Base-by-base conservation (phyloP, 2,113 vertebrate genomes). In the Budorcas taxicolor region DNA sequence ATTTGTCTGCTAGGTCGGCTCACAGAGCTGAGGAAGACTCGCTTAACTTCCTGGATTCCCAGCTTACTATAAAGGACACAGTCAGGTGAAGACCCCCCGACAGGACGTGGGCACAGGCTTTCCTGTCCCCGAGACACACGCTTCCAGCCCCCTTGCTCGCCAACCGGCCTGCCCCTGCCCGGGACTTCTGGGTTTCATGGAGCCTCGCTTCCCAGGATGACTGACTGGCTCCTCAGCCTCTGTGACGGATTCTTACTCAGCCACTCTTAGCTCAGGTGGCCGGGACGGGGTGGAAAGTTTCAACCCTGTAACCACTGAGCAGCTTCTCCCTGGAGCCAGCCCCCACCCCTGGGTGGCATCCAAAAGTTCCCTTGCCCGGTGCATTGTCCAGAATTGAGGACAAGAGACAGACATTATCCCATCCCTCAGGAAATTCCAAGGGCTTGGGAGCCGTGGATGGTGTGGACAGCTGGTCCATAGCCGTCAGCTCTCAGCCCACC, bases 191-290 rank as follows among this genome's bases (percentile, higher is more conserved):
- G 29, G 76, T 31, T 50, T 52, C 33, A 12, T 12, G 78, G 78
- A 52, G 47, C 78, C 9, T 33, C 0, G 10, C 47, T 10, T 33
- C 47, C 31, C 45, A 33, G 50, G 11, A 1, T 53, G 50, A 53
- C 10, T 52, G 80, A 23, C 50, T 12, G 3, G 10, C 31, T 53
- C 19, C 80, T 53, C 21, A n/a, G 47, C 80, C 80, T 11, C 33
- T 21, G 78, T 12, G 50, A 53, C 4, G 9, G 33, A 23, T 4
- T n/a, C 0, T 0, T 11, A 21, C 33, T 52, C 11, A 13, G 50
- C 19, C 50, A 12, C 33, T 76, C 80, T 82, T 6, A 21, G 19
- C 31, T n/a, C 80, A 14, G 12, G 50, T 52, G 78, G 45, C 16
- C 0, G 3, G 31, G 33, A 21, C 11, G 3, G 31, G 80, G 10